phyloP scores from a whole-genome alignment of 2,797 vertebrate species.

The Rhynchonycteris naso region DNA sequence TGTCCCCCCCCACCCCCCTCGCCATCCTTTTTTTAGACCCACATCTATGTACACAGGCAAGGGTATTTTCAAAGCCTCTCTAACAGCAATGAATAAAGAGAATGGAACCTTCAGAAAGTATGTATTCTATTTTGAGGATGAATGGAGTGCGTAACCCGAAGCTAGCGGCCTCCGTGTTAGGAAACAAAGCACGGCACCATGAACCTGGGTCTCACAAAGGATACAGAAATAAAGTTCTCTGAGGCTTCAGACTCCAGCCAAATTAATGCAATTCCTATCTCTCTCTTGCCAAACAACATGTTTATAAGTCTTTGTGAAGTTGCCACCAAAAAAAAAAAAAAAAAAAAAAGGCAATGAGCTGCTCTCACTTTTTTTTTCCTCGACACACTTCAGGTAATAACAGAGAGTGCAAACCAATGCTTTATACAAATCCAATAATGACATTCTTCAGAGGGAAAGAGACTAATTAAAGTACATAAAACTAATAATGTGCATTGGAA shows the following conservation, averaged over 20 bases:
- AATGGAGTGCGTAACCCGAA: slow-evolving; percentile 64
- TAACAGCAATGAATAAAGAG: neutral
- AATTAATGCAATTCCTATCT: slow-evolving; percentile 46
- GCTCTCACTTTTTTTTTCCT: neutral
- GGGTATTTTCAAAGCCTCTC: slow-evolving; percentile 59
- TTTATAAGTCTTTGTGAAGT: slow-evolving; percentile 42
- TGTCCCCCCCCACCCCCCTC: neutral
- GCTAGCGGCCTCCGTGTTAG: slow-evolving; percentile 25
- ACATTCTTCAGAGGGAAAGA: slow-evolving; percentile 25
- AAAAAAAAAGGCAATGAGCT: slow-evolving; percentile 17
- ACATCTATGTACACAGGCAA: slow-evolving; percentile 25
- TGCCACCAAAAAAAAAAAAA: slow-evolving; percentile 38
- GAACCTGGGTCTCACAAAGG: slow-evolving; percentile 48
- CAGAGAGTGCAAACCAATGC: neutral
- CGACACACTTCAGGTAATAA: neutral
- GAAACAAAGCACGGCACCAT: slow-evolving; percentile 43
- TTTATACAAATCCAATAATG: slow-evolving; percentile 47
- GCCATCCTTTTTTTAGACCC: neutral
- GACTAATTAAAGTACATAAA: slow-evolving; percentile 51
- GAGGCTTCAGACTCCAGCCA: slow-evolving; percentile 30
- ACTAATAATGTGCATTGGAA: neutral
- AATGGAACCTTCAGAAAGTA: slow-evolving; percentile 54
- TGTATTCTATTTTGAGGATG: slow-evolving; percentile 64
- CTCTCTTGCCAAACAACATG: slow-evolving; percentile 31
- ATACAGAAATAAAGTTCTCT: slow-evolving; percentile 20